Base-by-base conservation (phyloP, 2,888 invertebrate genomes). In the Polietes domitor region DNA sequence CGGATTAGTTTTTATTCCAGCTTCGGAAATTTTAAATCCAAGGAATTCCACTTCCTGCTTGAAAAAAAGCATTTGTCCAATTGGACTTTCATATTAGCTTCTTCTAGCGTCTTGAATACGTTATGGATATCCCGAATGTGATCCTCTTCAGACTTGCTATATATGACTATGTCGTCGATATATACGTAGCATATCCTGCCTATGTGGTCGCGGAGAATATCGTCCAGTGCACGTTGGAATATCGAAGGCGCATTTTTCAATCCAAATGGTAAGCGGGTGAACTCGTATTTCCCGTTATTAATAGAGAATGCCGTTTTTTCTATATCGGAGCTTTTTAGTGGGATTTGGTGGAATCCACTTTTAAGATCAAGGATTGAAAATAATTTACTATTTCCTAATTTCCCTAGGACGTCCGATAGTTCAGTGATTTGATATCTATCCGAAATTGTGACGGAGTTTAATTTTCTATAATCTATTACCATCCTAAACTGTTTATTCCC, bases 401-500 rank as follows among this genome's bases (percentile, higher is more conserved):
- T 73, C 4, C 53, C 26, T 19, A 80, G 26, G 2, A 80, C 80
- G 6, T 71, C 80, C 12, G 41, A 32, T n/a, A 74, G 68, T 28
- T 74, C 61, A 6, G 71, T 61, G 17, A 77, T 28, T 0, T 72
- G 73, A 26, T 78, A 70, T 32, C 41, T 55, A 17, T 71, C 71
- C 15, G 70, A 7, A 19, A 58, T 71, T n/a, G 71, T 70, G 4
- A 71, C 17, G 0, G 41, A 9, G n/a, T 83, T 83, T 21, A 83
- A 43, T 24, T 84, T 84, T 4, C 81, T 50, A 24, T 81, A 85
- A 15, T 77, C 84, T 6, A 79, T 80, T 15, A 81, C 80, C 68
- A 78, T 65, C 17, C 76, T 41, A 21, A 53, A 80, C 63, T 77
- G 50, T 72, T 75, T 78, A 24, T 65, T 12, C 4, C 63, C 68